Evolutionary conservation across 2,888 invertebrate genomes (phyloP), one percentile per base, ranked within the genome.

Genomic region (Gibbula magus): DNA sequence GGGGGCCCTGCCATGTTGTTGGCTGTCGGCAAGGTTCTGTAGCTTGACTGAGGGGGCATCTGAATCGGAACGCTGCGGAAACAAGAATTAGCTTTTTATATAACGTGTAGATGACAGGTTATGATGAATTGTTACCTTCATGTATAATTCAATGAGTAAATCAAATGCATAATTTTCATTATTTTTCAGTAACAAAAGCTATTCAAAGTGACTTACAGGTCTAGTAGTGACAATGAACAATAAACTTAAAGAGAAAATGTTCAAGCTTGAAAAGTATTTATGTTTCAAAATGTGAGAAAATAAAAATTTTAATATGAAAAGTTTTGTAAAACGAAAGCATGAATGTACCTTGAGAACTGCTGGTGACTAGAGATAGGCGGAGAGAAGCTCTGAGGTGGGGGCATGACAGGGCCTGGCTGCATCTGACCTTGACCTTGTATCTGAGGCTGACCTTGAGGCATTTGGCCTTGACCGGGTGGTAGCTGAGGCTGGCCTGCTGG

Each of bases 401-500:
- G 73, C 56, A 76, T 78, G 51, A 79, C 82, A 54, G 81, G 80
- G n/a, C 32, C 67, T 29, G 75, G 67, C 25, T 67, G 54, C 73
- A 82, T 77, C 22, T 80, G 78, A 45, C 78, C 80, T 73, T 82
- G 84, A 39, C 75, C 56, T 45, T 35, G 35, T 35, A 35, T 35
- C 35, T 35, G 35, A 35, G 35, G 3, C 56, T 82, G 84, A 39
- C 75, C 56, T 51, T 74, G 73, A 78, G 85, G 80, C 82, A 85
- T 84, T 61, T 84, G 86, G 75, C 83, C 83, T 79, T 81, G 83
- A 22, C 67, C 56, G 51, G 66, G 73, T 78, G 85, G 80, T 81
- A 85, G 83, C 67, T 84, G 86, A 73, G 83, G 81, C 79, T 80
- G 83, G 35, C 75, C 77, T 45, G 82, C 74, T 74, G 84, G 81